Evolutionary conservation across 2,113 vertebrate species (phyloP), one percentile per base, ranked within the genome.

Genomic region (Gyps fulvus): DNA sequence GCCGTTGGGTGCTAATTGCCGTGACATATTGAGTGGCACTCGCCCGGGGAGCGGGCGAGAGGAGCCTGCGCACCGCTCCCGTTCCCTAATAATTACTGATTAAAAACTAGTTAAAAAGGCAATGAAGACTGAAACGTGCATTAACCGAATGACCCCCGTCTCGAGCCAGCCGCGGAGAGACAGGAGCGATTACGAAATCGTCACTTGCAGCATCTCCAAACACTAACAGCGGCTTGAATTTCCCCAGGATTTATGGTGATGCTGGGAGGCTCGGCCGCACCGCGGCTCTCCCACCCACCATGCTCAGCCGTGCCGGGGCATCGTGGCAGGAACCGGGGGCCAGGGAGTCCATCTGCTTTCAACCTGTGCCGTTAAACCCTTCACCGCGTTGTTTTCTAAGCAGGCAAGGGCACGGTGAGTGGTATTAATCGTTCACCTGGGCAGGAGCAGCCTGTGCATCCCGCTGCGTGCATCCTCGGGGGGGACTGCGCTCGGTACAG

Each of bases 21-120:
- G 93, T 98, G 98, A 98, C 99, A 98, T 97, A 95, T 96, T 92
- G 96, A 98, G 97, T 95, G 98, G 97, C 99, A 98, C 98, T 98
- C 96, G 98, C 97, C 97, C 43, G 59, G 93, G 78, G 95, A 96
- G 97, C 92, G 58, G 96, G 95, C 90, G 95, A 98, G 90, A 52
- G 97, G 97, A 97, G 97, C 94, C 98, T 85, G 66, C 66, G 62
- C 97, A 72, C 97, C 91, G 93, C 98, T 98, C 98, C 98, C 90
- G 92, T 98, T 98, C 96, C 67, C 98, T 98, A 97, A 98, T 99
- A 99, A 99, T 98, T 97, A 91, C 98, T 99, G 98, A 99, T 99
- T 99, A 99, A 99, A 99, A 99, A 98, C 98, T 96, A 98, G 98
- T 99, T 99, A 98, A 98, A 93, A 98, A 98, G 98, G 98, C 99